These are phyloP conservation scores for Catamblyrhynchus diadema DNA, from an alignment of 2,797 vertebrate species.

Conservation along the genomic window DNA sequence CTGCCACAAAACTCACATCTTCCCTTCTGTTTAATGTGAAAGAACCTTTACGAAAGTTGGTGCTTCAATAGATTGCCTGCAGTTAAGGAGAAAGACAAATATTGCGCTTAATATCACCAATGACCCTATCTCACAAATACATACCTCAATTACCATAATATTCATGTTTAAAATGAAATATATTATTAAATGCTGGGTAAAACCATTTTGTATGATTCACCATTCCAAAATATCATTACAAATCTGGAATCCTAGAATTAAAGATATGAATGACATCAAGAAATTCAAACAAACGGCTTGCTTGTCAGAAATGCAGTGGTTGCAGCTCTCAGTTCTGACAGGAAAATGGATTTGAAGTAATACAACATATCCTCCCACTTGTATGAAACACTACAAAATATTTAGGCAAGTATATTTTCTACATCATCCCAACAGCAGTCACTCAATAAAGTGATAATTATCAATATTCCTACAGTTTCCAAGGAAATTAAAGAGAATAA, in stretches of 20 bases:
- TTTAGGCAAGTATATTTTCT: not conserved
- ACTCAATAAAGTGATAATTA: not conserved
- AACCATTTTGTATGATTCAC: not conserved
- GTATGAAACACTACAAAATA: not conserved
- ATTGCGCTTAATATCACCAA: not conserved
- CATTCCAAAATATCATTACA: not conserved
- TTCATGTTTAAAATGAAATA: not conserved
- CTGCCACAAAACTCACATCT: rapidly evolving
- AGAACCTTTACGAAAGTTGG: not conserved
- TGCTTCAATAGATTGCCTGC: not conserved
- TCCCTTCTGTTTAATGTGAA: not conserved
- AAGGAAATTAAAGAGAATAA: not conserved
- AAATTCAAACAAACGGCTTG: not conserved
- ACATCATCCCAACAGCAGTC: not conserved
- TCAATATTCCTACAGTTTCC: not conserved
- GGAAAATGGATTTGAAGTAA: not conserved
- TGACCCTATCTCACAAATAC: not conserved
- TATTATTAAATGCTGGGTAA: not conserved
- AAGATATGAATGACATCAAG: not conserved
- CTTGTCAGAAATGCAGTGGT: not conserved
- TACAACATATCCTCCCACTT: not conserved
- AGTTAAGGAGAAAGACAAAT: not conserved
- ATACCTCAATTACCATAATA: not conserved
- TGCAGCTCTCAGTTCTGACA: not conserved
- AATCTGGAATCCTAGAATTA: not conserved